Evolutionary conservation across 2,113 vertebrate species (phyloP).

Genomic region (Rhinichthys klamathensis): DNA sequence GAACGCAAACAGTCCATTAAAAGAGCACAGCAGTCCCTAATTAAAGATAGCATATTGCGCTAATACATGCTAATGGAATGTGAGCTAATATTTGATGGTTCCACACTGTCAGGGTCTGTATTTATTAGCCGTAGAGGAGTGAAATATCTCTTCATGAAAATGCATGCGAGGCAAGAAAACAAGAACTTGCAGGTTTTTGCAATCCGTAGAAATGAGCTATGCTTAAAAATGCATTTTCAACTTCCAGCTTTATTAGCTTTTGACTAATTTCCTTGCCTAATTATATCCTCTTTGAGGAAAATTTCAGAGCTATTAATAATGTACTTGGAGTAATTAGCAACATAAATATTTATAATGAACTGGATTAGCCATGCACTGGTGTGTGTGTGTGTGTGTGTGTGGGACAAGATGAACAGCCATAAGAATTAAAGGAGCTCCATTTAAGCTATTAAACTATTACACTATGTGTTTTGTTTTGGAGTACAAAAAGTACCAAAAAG

Average conservation of each 20-base stretch:
- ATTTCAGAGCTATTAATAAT: conserved; percentile 79
- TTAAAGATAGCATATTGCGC: conserved; percentile 42
- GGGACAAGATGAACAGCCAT: conserved; percentile 2
- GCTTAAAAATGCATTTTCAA: conserved; percentile 73
- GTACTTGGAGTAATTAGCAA: conserved; percentile 75
- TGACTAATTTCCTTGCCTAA: conserved; percentile 78
- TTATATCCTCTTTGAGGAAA: conserved; percentile 75
- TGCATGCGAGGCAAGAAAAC: neutral
- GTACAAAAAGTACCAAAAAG: neutral
- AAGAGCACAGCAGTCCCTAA: conserved; percentile 46
- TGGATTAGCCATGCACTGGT: conserved; percentile 54
- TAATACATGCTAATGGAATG: conserved; percentile 79
- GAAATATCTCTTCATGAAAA: neutral
- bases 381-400: too few species aligned
- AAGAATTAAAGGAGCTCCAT: conserved; percentile 24
- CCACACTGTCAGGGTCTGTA: conserved; percentile 67
- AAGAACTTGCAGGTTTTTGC: conserved; percentile 17
- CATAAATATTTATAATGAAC: conserved; percentile 76
- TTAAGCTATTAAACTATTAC: conserved; percentile 27
- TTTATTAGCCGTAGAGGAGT: conserved; percentile 30
- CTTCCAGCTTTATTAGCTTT: conserved; percentile 73
- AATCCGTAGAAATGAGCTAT: conserved; percentile 57
- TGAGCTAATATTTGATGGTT: conserved; percentile 79
- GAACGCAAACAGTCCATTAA: conserved; percentile 42
- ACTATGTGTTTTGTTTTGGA: neutral